A percentile compares a stretch with the other conserved stretches of the same genome.
Evolutionary conservation across 2,797 vertebrate genomes (phyloP).

Genomic region (Microctenopoma lineatum): DNA sequence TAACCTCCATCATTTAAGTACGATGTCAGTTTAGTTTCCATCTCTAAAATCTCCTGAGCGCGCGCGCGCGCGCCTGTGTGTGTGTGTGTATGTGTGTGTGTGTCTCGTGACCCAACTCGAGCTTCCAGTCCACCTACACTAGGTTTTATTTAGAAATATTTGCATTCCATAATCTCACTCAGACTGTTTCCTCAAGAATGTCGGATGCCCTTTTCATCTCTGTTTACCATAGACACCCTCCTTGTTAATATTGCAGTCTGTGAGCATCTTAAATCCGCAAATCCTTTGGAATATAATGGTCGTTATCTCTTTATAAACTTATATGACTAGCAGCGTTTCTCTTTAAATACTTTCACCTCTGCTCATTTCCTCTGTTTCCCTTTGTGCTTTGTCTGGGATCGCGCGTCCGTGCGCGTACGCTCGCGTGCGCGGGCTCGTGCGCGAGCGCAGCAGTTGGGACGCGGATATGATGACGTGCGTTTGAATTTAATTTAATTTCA

Average conservation of each 20-base stretch:
- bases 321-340: conserved; percentile 71
- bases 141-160: conserved; percentile 36
- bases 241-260: conserved; percentile 64
- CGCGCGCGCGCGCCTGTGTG: no score
- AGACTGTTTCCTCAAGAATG: conserved; percentile 35
- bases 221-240: conserved; percentile 61
- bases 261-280: conserved; percentile 59
- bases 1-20: conserved; percentile 5
- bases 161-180: conserved; percentile 21
- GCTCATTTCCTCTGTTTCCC: conserved; percentile 75
- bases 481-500: conserved; percentile 26
- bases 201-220: conserved; percentile 54
- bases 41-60: conserved; percentile 5
- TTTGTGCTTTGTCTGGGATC: conserved; percentile 66
- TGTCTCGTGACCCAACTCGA: conserved; percentile 1
- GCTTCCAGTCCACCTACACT: conserved; percentile 18
- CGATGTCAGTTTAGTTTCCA: conserved; percentile 4
- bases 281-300: conserved; percentile 63
- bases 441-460: neutral
- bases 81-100: neutral
- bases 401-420: conserved; percentile 19
- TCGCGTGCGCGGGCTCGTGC: neutral
- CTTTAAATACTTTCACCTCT: conserved; percentile 72
- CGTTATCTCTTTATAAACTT: conserved; percentile 79
- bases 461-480: conserved; percentile 22